These are phyloP conservation scores for Platyscapa corneri DNA, from an alignment of 1,140 invertebrate genomes.

Conservation along the genomic window DNA sequence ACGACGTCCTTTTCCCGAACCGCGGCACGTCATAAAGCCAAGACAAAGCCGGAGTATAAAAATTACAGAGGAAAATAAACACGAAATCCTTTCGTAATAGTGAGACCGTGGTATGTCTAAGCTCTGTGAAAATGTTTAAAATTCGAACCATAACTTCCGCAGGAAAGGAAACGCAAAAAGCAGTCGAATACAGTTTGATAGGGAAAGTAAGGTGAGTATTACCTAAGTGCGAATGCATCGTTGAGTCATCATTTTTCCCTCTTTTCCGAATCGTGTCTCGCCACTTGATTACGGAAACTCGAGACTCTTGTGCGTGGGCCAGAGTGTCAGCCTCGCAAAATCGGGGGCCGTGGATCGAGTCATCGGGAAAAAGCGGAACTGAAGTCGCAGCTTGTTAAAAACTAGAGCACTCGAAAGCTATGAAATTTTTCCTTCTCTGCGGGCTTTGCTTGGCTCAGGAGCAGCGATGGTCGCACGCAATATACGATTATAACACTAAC, in stretches of 20 bases:
- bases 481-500: no score
- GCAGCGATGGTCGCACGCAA: no score
- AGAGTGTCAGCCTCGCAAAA: background rate
- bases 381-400: background rate
- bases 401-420: background rate
- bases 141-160: background rate
- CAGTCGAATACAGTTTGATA: background rate
- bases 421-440: background rate
- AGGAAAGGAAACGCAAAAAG: background rate
- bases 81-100: background rate
- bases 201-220: background rate
- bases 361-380: no score
- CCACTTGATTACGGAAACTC: no score
- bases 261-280: background rate
- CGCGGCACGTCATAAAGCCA: no score
- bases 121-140: background rate
- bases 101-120: background rate
- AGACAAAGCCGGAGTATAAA: no score
- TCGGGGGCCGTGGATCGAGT: background rate
- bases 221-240: conserved; percentile 2
- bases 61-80: background rate
- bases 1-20: no score
- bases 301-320: background rate
- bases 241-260: conserved; percentile 4
- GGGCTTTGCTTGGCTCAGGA: background rate